Evolutionary conservation across 2,888 invertebrate species (phyloP), one percentile per base, ranked within the genome.

Genomic region (Tricholauxania praeusta): DNA sequence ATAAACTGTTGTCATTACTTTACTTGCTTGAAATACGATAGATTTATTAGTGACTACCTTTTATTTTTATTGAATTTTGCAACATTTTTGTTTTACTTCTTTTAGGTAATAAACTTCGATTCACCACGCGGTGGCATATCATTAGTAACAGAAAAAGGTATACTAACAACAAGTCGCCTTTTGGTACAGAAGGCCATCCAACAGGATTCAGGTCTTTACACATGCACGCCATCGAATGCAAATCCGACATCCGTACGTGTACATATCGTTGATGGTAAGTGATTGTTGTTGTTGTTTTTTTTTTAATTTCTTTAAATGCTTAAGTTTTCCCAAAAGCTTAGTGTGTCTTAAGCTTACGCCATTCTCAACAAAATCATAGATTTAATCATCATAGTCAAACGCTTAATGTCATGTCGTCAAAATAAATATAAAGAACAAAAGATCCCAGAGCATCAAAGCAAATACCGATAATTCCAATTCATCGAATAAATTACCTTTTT

Each of bases 91-190:
- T 39, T 39, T 10, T 32, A 32, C 2, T 39, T 87, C 8, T 39
- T 87, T 78, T 90, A 95, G 92, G 91, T 92, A 83, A 95, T 96
- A 89, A 96, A 95, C 89, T 96, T 95, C 88, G 95, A 96, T 88
- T 95, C 96, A 72, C 94, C 94, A 51, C 91, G 95, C 68, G 96
- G 96, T 60, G 96, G 96, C 57, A 94, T 96, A 88, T 94, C 94
- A 82, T 89, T 96, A 81, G 94, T 96, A 76, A 95, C 95, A 57
- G 95, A 95, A 87, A 96, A 95, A 85, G 95, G 95, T 71, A 90
- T 91, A 75, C 91, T 94, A 81, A 95, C 95, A 80, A 94, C 94
- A 79, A 95, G 95, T 87, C 90, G 94, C 60, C 89, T 96, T 74
- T 89, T 96, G 75, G 94, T 95, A 77, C 95, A 95, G 86, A 92